Evolutionary conservation across 2,797 vertebrate species (phyloP), one percentile per base, ranked within the genome.

Genomic region (Chrosomus eos): DNA sequence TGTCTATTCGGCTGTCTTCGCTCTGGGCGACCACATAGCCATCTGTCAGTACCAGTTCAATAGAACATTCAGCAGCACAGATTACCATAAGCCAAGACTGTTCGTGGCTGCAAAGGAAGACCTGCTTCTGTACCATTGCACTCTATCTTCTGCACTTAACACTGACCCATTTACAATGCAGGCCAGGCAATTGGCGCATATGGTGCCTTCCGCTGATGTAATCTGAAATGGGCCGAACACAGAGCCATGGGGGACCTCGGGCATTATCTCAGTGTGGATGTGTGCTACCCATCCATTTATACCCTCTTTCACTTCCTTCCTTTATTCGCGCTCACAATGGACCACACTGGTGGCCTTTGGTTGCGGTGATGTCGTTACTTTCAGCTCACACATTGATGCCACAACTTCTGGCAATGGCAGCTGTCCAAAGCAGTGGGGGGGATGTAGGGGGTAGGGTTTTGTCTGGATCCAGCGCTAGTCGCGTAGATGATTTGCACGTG

Each of bases 261-360:
- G 91, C 93, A 93, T 94, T 94, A 94, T 90, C 86, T 90, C 88
- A 93, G 91, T 36, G 40, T 84, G 91, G 90, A 93, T 86, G 82
- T 84, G 53, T 71, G 77, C 93, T 91, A 89, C 89, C 90, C 90
- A 89, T 90, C 93, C 91, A 93, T 95, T 93, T 94, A 95, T 94
- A 91, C 92, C 82, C 89, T 89, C 88, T 91, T 92, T 93, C 92
- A 93, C 90, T 91, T 85, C 88, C 93, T 94, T 94, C 93, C 91
- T 94, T 92, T 92, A 95, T 95, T 94, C 93, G 91, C 88, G 89
- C 90, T 90, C 90, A 95, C 92, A 95, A 94, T 93, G 91, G 89
- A 88, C 91, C 89, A 94, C 94, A 95, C 93, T 94, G 88, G 94
- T 91, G 93, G 94, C 93, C 93, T 94, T 94, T 93, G 92, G 92